Percentiles rank a stretch among this genome's conserved stretches.
phyloP scores from a whole-genome alignment of 2,113 vertebrate species.

The Rhineura floridana region DNA sequence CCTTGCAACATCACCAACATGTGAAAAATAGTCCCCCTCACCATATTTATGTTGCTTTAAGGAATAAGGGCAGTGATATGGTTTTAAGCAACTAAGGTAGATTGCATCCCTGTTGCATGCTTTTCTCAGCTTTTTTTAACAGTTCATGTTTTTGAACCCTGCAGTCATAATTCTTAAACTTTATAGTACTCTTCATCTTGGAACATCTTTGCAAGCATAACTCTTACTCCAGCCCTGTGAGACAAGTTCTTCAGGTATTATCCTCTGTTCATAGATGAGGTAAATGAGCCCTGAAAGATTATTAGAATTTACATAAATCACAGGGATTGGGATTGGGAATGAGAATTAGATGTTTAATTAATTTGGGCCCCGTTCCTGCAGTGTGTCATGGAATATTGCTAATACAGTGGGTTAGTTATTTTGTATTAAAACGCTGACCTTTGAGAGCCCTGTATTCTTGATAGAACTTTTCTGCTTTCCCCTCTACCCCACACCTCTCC shows the following conservation, averaged over 20 bases:
- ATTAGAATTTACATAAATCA: constrained; percentile 2
- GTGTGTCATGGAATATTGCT: neutral
- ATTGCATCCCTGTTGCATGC: neutral
- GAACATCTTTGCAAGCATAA: constrained; percentile 27
- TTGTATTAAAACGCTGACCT: neutral
- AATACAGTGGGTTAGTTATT: constrained; percentile 8
- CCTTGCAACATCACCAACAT: neutral
- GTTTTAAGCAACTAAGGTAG: neutral
- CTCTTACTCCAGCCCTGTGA: constrained; percentile 21
- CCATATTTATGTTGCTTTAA: constrained; percentile 7
- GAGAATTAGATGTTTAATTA: neutral
- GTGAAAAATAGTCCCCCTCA: neutral
- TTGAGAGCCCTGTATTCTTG: neutral
- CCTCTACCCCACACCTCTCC: neutral
- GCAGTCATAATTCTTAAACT: constrained; percentile 29
- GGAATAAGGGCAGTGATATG: neutral
- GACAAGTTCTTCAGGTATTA: constrained; percentile 35
- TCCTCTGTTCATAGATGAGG: constrained; percentile 15
- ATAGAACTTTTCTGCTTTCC: constrained; percentile 21
- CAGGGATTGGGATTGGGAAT: constrained; percentile 7
- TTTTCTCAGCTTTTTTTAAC: constrained; percentile 4
- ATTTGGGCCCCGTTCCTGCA: constrained; percentile 22
- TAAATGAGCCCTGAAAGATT: constrained; percentile 27
- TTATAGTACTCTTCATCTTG: constrained; percentile 24
- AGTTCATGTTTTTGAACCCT: constrained; percentile 27